phyloP scores from a whole-genome alignment of 1,140 invertebrate species.

The Meloidogyne chitwoodi region DNA sequence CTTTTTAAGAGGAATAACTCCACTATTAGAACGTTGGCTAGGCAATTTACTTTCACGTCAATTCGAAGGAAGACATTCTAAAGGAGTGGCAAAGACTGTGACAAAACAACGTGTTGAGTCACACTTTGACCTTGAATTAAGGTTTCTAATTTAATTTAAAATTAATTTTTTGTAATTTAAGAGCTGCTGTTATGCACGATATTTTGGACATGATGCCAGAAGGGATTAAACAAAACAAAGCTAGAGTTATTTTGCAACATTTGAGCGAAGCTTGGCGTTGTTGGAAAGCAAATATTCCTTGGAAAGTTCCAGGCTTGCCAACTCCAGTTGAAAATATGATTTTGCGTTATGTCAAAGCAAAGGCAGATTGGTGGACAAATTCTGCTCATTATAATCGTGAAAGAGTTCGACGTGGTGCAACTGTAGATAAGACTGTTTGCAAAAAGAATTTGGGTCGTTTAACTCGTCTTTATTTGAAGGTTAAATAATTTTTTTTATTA shows the following conservation, averaged over 20 bases:
- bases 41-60: slow-evolving; percentile 94
- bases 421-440: slow-evolving; percentile 97
- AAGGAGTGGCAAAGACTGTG: slow-evolving; percentile 97
- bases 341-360: slow-evolving; percentile 97
- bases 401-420: slow-evolving; percentile 67
- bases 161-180: slow-evolving; percentile 32
- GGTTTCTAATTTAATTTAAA: slow-evolving; percentile 75
- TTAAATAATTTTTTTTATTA: slow-evolving; percentile 8
- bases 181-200: slow-evolving; percentile 81
- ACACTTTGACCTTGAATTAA: slow-evolving; percentile 95
- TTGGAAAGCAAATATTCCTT: slow-evolving; percentile 99
- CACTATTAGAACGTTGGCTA: slow-evolving; percentile 91
- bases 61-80: slow-evolving; percentile 97
- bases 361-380: slow-evolving; percentile 99
- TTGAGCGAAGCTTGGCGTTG: slow-evolving; percentile 97
- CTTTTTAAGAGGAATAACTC: slow-evolving; percentile 98
- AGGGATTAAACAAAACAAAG: slow-evolving; percentile 99
- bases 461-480: slow-evolving; percentile 89
- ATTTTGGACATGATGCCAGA: slow-evolving; percentile 99
- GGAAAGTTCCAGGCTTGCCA: slow-evolving; percentile 97
- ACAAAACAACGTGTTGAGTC: slow-evolving; percentile 98
- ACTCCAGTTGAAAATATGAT: slow-evolving; percentile 99
- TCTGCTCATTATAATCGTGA: slow-evolving; percentile 99
- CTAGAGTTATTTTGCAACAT: slow-evolving; percentile 95
- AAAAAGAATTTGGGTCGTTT: slow-evolving; percentile 97